Percentiles rank a stretch among this genome's conserved stretches.
Evolutionary conservation across 2,797 vertebrate species (phyloP).

Genomic region (Mormyrops attenuatus): DNA sequence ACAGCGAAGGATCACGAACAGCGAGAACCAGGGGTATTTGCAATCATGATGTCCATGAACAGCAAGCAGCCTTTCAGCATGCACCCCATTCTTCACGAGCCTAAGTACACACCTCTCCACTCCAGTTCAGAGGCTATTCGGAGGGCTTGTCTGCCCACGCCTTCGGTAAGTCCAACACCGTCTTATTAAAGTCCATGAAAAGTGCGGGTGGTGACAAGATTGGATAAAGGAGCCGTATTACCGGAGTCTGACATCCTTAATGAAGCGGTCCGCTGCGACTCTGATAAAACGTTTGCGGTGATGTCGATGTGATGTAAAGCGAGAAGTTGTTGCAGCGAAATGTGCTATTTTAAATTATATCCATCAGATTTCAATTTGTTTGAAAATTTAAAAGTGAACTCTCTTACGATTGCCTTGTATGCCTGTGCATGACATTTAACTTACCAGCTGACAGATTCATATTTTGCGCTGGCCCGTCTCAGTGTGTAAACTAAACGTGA

Average conservation of each 20-base stretch:
- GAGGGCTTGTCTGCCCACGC: conserved; percentile 77
- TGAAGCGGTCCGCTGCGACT: neutral
- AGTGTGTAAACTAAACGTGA: neutral
- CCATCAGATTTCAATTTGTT: neutral
- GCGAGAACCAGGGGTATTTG: conserved; percentile 51
- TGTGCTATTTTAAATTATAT: neutral
- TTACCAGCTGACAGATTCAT: neutral
- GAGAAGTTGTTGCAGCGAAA: neutral
- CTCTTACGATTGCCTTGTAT: neutral
- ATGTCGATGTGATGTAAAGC: neutral
- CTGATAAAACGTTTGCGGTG: neutral
- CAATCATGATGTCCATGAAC: conserved; percentile 92
- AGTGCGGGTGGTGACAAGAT: neutral
- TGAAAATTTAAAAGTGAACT: neutral
- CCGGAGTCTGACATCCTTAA: neutral
- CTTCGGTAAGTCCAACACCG: conserved; percentile 66
- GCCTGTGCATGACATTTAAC: neutral
- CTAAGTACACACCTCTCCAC: conserved; percentile 83
- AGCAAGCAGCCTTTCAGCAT: conserved; percentile 89
- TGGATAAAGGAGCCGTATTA: neutral
- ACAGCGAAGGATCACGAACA: conserved; percentile 45
- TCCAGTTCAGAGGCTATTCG: conserved; percentile 83
- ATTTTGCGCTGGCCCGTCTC: neutral
- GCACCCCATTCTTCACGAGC: conserved; percentile 87
- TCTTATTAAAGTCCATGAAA: neutral